phyloP scores from a whole-genome alignment of 1,140 invertebrate genomes.

The Anastatus disparis region DNA sequence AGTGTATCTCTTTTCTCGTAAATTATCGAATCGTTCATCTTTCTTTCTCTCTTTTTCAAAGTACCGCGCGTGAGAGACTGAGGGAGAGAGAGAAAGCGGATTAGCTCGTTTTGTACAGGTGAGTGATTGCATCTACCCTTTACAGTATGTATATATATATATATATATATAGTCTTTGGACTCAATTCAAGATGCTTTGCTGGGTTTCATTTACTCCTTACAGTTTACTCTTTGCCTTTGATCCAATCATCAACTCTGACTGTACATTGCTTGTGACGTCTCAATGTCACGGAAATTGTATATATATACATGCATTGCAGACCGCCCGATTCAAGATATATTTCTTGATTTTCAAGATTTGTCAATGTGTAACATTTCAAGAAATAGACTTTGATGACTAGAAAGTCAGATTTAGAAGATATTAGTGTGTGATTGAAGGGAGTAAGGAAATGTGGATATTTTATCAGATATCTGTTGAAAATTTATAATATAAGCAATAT shows the following conservation, averaged over 20 bases:
- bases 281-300: background rate
- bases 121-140: slow-evolving; percentile 15
- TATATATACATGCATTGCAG: background rate
- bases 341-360: slow-evolving; percentile 4
- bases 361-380: background rate
- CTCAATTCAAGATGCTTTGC: background rate
- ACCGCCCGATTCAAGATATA: slow-evolving; percentile 15
- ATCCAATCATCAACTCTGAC: slow-evolving; percentile 8
- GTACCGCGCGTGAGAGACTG: background rate
- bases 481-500: too few relatives aligned
- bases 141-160: too few relatives aligned
- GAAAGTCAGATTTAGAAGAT: background rate
- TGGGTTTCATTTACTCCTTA: background rate
- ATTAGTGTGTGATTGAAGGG: background rate
- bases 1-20: background rate
- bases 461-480: background rate
- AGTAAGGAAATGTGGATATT: background rate
- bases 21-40: slow-evolving; percentile 12
- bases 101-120: background rate
- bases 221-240: too few relatives aligned
- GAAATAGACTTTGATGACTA: background rate
- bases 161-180: background rate
- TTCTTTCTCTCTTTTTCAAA: background rate
- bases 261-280: background rate
- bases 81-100: background rate